Percentiles rank a stretch among this genome's conserved stretches.
phyloP scores from a whole-genome alignment of 1,140 invertebrate genomes.

The Monomorium pharaonis region DNA sequence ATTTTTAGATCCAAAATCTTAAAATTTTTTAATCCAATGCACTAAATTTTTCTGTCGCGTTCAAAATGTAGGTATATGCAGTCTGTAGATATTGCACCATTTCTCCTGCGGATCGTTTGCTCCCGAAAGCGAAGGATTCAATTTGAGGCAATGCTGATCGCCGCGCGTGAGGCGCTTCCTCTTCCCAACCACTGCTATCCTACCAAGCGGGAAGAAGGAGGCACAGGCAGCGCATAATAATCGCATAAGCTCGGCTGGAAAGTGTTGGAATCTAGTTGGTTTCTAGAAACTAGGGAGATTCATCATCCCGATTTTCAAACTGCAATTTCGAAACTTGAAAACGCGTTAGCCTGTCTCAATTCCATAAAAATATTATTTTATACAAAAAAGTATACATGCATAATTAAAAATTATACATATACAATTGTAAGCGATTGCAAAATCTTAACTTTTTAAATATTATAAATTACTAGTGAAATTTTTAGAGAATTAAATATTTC shows the following conservation, averaged over 20 bases:
- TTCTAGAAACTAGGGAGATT: slow-evolving; percentile 35
- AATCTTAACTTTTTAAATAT: background rate
- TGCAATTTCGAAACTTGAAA: slow-evolving; percentile 31
- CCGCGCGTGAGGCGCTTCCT: slow-evolving; percentile 37
- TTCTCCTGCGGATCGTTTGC: slow-evolving; percentile 43
- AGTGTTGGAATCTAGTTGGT: slow-evolving; percentile 49
- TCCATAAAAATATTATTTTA: slow-evolving; percentile 17
- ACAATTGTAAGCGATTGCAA: background rate
- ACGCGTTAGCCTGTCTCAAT: background rate
- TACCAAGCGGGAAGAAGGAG: slow-evolving; percentile 48
- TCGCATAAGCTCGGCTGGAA: slow-evolving; percentile 53
- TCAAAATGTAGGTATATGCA: slow-evolving; percentile 46
- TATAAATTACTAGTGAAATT: background rate
- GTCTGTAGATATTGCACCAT: slow-evolving; percentile 47
- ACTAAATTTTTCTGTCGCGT: slow-evolving; percentile 39
- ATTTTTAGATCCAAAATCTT: background rate
- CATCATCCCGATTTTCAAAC: slow-evolving; percentile 48
- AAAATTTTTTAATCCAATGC: background rate
- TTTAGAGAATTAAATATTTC: background rate
- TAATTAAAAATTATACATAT: background rate
- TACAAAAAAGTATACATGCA: background rate
- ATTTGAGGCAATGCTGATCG: slow-evolving; percentile 51
- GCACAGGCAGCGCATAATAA: slow-evolving; percentile 53
- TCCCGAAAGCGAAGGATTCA: slow-evolving; percentile 52
- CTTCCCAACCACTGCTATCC: slow-evolving; percentile 23